These are phyloP conservation scores for Rhodeus uyekii DNA, from an alignment of 2,797 vertebrate genomes.

Conservation along the genomic window DNA sequence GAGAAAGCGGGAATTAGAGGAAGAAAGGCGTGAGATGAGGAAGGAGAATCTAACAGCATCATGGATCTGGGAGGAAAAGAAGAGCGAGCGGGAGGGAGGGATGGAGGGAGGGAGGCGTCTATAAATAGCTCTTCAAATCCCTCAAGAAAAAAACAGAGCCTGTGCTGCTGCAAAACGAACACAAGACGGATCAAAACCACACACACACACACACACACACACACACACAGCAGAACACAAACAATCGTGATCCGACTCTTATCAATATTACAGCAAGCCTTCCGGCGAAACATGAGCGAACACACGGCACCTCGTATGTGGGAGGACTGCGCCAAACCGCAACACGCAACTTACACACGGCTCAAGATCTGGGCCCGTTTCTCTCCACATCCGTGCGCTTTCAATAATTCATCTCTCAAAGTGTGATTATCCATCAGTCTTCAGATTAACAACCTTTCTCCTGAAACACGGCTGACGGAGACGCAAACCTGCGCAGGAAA, in stretches of 20 bases:
- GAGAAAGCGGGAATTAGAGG: constrained; percentile 39
- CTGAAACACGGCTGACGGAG: too few species aligned
- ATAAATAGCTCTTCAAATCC: constrained; percentile 90
- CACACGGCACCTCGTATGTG: constrained; percentile 45
- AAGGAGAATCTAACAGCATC: constrained; percentile 36
- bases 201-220: not conserved
- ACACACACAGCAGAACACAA: not conserved
- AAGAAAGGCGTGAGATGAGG: constrained; percentile 38
- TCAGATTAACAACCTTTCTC: too few species aligned
- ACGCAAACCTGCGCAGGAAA: too few species aligned
- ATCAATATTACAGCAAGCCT: constrained; percentile 45
- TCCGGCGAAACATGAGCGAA: constrained; percentile 50
- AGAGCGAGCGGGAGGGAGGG: constrained; percentile 65
- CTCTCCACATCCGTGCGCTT: too few species aligned
- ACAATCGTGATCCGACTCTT: constrained; percentile 26
- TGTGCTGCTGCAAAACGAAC: constrained; percentile 72
- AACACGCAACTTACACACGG: not conserved
- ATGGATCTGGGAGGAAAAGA: constrained; percentile 67
- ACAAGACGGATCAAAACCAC: constrained; percentile 47
- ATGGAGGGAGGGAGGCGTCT: constrained; percentile 75
- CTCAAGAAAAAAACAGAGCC: constrained; percentile 73
- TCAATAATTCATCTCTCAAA: too few species aligned
- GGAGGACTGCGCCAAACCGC: constrained; percentile 44
- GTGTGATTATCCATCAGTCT: too few species aligned
- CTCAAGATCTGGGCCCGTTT: not conserved